Base-by-base conservation (phyloP, 2,797 vertebrate species). In the Fistularia tabacaria region DNA sequence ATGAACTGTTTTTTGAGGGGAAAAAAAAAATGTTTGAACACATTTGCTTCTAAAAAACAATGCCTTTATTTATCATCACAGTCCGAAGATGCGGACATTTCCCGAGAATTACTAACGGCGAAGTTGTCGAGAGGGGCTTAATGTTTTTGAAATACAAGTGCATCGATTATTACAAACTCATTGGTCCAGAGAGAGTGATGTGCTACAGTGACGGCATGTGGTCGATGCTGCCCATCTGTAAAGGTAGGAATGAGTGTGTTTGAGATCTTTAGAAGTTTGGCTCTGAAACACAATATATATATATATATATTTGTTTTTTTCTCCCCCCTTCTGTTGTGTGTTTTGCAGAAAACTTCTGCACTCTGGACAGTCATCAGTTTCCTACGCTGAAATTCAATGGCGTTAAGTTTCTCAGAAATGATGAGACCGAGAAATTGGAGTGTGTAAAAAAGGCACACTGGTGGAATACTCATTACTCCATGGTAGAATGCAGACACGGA, bases 261-360 rank as follows among this genome's bases (percentile, higher is more conserved):
- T 0, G 5, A 50, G 5, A 25, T 9, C 0, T 36, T 3, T n/a
- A 9, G 10, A 1, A 36, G 0, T 0, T 38, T 7, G 13, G 3
- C 14, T 10, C 10, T 1, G 36, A 7, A 9, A 12, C 12, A 9
- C 14, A 3, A 1, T 6, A 13, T 0, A 0, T 0, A 6, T 1
- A 9, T 42, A 6, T 15, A 14, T 14, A 3, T 36, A 7, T 0
- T 13, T 46, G 8, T 57, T 49, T 10, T 60, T 50, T 13, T 5
- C 54, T 63, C 25, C 25, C 25, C 25, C 2, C 25, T 25, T 25
- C 25, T 25, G 25, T 25, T 25, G 25, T 25, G 25, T 25, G 25
- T 36, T 66, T 7, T 70, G n/a, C 73, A 84, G 84, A 0, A 0
- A 0, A 1, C 25, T 68, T 1, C 56, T 86, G 82, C 38, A 0